Evolutionary conservation across 2,888 invertebrate species (phyloP).

Genomic region (Odontomyia ornata): DNA sequence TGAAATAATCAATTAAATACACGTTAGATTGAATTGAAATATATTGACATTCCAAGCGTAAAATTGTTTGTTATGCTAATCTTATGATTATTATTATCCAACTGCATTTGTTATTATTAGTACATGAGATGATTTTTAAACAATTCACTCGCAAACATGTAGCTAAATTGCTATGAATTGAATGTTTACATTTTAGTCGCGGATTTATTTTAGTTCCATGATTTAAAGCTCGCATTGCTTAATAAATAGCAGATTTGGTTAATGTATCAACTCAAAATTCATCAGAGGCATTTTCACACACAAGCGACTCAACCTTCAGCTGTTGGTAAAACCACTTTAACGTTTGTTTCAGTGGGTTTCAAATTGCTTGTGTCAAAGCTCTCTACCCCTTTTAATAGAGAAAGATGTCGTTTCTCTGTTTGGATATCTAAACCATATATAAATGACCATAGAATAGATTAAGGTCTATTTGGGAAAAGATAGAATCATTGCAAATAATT

Average conservation of each 20-base stretch:
- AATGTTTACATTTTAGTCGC: slow-evolving; percentile 2
- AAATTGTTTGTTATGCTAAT: no score
- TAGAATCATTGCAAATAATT: background rate
- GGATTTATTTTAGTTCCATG: background rate
- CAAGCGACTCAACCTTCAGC: slow-evolving; percentile 73
- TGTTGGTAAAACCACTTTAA: slow-evolving; percentile 85
- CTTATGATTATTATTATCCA: no score
- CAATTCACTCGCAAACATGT: no score
- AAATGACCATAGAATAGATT: background rate
- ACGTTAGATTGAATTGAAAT: no score
- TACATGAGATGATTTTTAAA: no score
- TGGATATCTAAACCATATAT: slow-evolving; percentile 69
- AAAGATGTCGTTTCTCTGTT: slow-evolving; percentile 78
- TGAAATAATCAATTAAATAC: slow-evolving; percentile 62
- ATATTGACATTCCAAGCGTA: no score
- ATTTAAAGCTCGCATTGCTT: background rate
- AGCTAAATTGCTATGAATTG: background rate
- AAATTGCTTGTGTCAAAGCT: slow-evolving; percentile 78
- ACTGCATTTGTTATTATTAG: no score
- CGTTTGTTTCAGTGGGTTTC: slow-evolving; percentile 81
- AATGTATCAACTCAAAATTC: background rate
- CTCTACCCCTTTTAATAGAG: slow-evolving; percentile 79
- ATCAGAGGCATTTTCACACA: slow-evolving; percentile 22
- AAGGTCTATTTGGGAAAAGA: background rate
- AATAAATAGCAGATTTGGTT: background rate